Percentiles rank a stretch among this genome's conserved stretches.
phyloP scores from a whole-genome alignment of 2,888 invertebrate species.

The Lamproptera curius region DNA sequence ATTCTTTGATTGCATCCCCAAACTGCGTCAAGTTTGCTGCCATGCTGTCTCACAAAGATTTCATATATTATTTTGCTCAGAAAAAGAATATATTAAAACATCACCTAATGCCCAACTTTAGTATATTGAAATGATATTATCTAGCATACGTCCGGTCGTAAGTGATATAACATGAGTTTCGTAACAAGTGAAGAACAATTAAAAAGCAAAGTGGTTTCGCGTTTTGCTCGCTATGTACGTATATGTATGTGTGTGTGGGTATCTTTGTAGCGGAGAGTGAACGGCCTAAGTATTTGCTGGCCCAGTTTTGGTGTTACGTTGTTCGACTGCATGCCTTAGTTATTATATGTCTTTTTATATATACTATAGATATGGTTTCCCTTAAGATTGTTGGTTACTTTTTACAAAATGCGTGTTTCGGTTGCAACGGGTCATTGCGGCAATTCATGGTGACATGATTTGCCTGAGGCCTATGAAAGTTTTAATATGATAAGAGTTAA shows the following conservation, averaged over 20 bases:
- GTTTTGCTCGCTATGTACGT: slow-evolving; percentile 1
- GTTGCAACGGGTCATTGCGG: too few relatives aligned
- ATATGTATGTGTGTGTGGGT: not conserved
- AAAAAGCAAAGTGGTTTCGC: slow-evolving; percentile 9
- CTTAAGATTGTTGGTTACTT: too few relatives aligned
- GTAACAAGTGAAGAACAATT: slow-evolving; percentile 13
- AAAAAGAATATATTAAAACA: not conserved
- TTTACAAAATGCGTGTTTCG: too few relatives aligned
- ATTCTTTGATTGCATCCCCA: too few relatives aligned
- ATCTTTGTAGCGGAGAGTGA: slow-evolving; percentile 12
- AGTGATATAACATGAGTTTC: not conserved
- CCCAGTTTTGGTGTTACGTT: slow-evolving; percentile 6
- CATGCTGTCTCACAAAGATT: too few relatives aligned
- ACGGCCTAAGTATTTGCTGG: slow-evolving; percentile 2
- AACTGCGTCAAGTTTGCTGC: too few relatives aligned
- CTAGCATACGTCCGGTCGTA: not conserved
- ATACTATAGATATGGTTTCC: too few relatives aligned
- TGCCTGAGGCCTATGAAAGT: too few relatives aligned
- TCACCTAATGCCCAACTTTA: not conserved
- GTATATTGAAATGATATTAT: not conserved
- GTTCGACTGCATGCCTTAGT: slow-evolving; percentile 1
- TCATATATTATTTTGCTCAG: not conserved
- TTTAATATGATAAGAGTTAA: too few relatives aligned
- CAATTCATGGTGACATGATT: too few relatives aligned
- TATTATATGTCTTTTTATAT: too few relatives aligned